Conservation (phyloP, 2,113 vertebrate species). For the Typhlomys cinereus region DNA sequence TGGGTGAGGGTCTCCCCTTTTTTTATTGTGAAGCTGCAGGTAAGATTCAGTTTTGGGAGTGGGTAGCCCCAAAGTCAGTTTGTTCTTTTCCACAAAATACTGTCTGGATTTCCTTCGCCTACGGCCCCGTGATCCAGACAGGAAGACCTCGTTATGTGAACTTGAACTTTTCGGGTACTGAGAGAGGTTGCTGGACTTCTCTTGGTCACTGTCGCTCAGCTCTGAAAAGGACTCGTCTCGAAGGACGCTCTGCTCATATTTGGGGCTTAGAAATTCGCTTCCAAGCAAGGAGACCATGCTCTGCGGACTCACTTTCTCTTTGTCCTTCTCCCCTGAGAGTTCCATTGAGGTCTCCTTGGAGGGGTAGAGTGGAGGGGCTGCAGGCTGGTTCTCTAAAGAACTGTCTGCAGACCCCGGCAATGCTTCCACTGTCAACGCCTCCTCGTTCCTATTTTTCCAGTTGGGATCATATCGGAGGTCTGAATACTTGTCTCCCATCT, state of each 20-base stretch:
- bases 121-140: constrained; percentile 7
- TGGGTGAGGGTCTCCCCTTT: constrained; percentile 69
- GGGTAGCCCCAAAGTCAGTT: constrained; percentile 88
- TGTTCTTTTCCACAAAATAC: constrained; percentile 91
- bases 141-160: neutral
- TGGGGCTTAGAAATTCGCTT: constrained; percentile 57
- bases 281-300: neutral
- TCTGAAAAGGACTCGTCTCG: neutral
- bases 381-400: neutral
- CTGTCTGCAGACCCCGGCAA: neutral
- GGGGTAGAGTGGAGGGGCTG: constrained; percentile 69
- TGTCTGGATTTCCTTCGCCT: constrained; percentile 67
- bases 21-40: constrained; percentile 84
- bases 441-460: constrained; percentile 84
- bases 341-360: constrained; percentile 29
- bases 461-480: constrained; percentile 86
- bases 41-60: constrained; percentile 86
- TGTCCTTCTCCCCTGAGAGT: neutral
- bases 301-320: constrained; percentile 41
- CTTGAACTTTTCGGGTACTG: constrained; percentile 33
- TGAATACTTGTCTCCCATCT: constrained; percentile 81
- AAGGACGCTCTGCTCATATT: neutral
- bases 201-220: neutral
- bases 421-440: constrained; percentile 30
- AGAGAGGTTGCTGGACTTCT: neutral